phyloP scores from a whole-genome alignment of 2,888 invertebrate genomes.

The Ophraella communa region DNA sequence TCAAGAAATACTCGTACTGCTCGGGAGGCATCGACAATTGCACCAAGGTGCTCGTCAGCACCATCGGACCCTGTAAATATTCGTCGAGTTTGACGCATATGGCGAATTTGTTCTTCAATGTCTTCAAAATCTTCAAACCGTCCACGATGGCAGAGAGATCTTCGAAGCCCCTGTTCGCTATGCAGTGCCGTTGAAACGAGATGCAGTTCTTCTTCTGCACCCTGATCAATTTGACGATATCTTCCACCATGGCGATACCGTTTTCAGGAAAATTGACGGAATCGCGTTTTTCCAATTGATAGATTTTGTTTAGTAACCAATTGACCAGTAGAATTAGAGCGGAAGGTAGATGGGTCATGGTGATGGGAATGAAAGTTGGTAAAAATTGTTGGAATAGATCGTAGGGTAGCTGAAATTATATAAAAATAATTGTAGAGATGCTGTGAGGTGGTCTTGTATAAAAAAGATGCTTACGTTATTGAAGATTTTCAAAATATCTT shows the following conservation, averaged over 20 bases:
- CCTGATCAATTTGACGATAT: slow-evolving; percentile 37
- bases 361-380: slow-evolving; percentile 48
- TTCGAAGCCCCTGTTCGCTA: slow-evolving; percentile 20
- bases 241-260: slow-evolving; percentile 42
- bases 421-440: background rate
- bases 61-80: slow-evolving; percentile 47
- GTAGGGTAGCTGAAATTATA: slow-evolving; percentile 40
- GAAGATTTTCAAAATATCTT: slow-evolving; percentile 44
- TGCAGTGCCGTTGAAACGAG: slow-evolving; percentile 38
- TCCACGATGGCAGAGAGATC: slow-evolving; percentile 28
- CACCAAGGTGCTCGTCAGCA: slow-evolving; percentile 45
- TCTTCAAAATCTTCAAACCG: slow-evolving; percentile 40
- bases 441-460: too few species aligned
- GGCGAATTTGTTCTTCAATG: slow-evolving; percentile 44
- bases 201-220: slow-evolving; percentile 28
- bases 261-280: slow-evolving; percentile 53
- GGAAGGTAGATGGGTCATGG: slow-evolving; percentile 45
- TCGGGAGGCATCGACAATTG: slow-evolving; percentile 42
- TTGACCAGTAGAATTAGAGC: slow-evolving; percentile 45
- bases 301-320: slow-evolving; percentile 48
- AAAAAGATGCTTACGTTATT: slow-evolving; percentile 44
- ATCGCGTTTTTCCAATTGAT: slow-evolving; percentile 43
- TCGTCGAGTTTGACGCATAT: slow-evolving; percentile 46
- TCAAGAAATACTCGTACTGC: slow-evolving; percentile 52
- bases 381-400: slow-evolving; percentile 43